Conservation (phyloP, 2,797 vertebrate genomes). For the Microchirus variegatus region DNA sequence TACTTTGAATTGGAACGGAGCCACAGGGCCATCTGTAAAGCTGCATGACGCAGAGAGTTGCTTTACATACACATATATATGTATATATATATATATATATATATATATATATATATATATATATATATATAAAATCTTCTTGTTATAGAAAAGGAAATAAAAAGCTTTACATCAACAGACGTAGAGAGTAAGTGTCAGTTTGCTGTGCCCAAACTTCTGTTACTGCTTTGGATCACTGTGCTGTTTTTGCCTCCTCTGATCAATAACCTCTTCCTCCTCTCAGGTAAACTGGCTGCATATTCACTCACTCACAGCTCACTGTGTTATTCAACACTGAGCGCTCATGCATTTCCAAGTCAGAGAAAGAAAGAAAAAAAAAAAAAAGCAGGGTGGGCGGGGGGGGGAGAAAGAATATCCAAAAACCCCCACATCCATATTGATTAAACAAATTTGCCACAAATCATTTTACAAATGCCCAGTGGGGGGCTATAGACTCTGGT, state of each 20-base stretch:
- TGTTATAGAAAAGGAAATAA: background rate
- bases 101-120: no score
- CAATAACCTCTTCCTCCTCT: slow-evolving; percentile 17
- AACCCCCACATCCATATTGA: slow-evolving; percentile 87
- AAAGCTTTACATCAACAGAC: background rate
- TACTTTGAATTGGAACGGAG: slow-evolving; percentile 49
- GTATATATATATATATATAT: background rate
- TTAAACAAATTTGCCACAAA: slow-evolving; percentile 99
- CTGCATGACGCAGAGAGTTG: background rate
- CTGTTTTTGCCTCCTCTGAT: slow-evolving; percentile 19
- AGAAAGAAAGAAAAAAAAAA: slow-evolving; percentile 60
- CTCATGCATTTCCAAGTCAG: slow-evolving; percentile 43
- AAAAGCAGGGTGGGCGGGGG: slow-evolving; percentile 18
- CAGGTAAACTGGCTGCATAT: slow-evolving; percentile 1
- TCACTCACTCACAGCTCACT: slow-evolving; percentile 7
- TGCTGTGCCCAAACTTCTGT: slow-evolving; percentile 31
- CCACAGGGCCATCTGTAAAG: slow-evolving; percentile 59
- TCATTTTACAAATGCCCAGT: slow-evolving; percentile 97
- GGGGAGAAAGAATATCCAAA: slow-evolving; percentile 56
- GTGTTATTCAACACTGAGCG: slow-evolving; percentile 19
- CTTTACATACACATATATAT: background rate
- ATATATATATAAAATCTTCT: no score
- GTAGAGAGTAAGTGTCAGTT: background rate
- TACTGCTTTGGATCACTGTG: slow-evolving; percentile 29
- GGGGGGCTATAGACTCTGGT: slow-evolving; percentile 87